Percentiles rank a stretch among this genome's conserved stretches.
Conservation (phyloP, 64 coral and sea anemone genomes). For the Actinia tenebrosa region DNA sequence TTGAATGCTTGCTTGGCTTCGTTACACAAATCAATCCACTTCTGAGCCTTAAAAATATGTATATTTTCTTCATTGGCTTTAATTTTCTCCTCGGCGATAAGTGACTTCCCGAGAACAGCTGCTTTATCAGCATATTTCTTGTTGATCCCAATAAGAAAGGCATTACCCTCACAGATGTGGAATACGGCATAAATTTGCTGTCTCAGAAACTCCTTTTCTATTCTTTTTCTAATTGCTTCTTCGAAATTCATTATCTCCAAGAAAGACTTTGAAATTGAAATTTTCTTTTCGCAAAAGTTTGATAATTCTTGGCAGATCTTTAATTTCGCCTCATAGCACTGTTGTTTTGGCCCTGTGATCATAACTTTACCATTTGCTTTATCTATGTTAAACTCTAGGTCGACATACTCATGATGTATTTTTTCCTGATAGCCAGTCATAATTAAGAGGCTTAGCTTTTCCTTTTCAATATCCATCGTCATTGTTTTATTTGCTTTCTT, state of each 20-base stretch:
- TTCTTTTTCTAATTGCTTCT: neutral
- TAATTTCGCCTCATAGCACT: neutral
- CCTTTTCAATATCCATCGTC: neutral
- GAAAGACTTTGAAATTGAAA: neutral
- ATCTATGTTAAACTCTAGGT: neutral
- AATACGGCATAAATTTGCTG: neutral
- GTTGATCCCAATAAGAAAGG: neutral
- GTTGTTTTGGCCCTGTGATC: slow-evolving; percentile 2
- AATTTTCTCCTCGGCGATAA: neutral
- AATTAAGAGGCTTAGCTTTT: neutral
- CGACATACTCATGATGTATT: neutral
- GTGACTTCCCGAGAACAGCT: neutral
- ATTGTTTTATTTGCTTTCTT: too few species aligned
- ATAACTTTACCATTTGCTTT: neutral
- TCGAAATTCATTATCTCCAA: neutral
- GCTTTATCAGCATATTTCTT: neutral
- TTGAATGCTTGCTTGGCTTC: neutral
- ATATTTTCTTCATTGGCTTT: neutral
- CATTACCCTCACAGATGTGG: neutral
- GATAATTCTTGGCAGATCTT: neutral
- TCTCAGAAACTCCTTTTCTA: neutral
- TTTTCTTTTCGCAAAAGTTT: neutral
- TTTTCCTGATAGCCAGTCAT: neutral
- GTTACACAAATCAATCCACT: slow-evolving; percentile 7
- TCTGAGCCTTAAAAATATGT: neutral